A percentile compares a stretch with the other conserved stretches of the same genome.
Conservation (phyloP, 1,140 invertebrate genomes). For the Dinoponera quadriceps region DNA sequence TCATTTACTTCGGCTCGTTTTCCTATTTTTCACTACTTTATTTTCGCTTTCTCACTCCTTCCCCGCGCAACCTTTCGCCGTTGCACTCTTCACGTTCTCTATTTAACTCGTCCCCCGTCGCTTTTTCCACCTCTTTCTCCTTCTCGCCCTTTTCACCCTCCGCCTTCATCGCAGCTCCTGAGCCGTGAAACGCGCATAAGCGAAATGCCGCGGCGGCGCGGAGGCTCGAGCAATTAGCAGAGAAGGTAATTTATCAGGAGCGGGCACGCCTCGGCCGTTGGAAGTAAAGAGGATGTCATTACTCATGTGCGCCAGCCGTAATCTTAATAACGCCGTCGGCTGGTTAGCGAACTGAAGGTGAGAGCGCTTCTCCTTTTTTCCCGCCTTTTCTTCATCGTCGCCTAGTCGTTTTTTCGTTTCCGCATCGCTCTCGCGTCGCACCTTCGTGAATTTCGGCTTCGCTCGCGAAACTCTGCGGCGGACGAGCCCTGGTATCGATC, state of each 20-base stretch:
- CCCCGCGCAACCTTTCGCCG: not conserved
- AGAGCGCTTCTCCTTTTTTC: not conserved
- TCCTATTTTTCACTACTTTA: constrained; percentile 37
- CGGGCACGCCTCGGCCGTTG: constrained; percentile 23
- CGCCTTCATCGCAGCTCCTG: constrained; percentile 38
- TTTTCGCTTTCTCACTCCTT: not conserved
- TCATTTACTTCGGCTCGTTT: constrained; percentile 13
- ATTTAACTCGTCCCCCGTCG: not conserved
- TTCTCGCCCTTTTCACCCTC: constrained; percentile 24
- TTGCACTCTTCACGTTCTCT: not conserved
- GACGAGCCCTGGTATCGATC: not conserved
- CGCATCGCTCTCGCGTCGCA: not conserved
- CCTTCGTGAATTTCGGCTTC: not conserved
- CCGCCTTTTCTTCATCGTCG: no score
- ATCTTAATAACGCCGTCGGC: constrained; percentile 75
- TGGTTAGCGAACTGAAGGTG: constrained; percentile 40
- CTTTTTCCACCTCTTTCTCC: not conserved
- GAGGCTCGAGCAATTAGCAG: constrained; percentile 73
- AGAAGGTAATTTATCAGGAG: constrained; percentile 75
- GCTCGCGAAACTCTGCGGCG: not conserved
- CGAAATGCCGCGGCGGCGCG: constrained; percentile 61
- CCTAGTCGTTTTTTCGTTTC: not conserved
- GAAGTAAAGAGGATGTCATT: constrained; percentile 75
- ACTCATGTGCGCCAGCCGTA: constrained; percentile 72
- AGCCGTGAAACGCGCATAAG: constrained; percentile 70